Evolutionary conservation across 1,140 invertebrate genomes (phyloP).

Genomic region (Atta colombica): DNA sequence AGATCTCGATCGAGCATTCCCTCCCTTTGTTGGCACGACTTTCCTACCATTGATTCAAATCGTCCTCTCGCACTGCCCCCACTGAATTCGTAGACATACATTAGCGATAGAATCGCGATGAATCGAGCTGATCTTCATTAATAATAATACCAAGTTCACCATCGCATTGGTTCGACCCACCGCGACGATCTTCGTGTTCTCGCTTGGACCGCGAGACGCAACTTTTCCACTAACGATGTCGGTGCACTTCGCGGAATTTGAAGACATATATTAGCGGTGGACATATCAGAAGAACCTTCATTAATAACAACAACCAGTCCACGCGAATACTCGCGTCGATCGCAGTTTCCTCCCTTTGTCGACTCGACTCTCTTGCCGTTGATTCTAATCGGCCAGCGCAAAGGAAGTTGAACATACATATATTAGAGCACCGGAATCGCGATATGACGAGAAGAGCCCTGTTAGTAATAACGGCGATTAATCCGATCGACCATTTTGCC

Average conservation of each 20-base stretch:
- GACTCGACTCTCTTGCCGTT: constrained; percentile 24
- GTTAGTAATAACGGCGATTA: constrained; percentile 58
- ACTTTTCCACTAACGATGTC: constrained; percentile 27
- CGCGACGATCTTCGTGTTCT: constrained; percentile 19
- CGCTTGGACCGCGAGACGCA: constrained; percentile 13
- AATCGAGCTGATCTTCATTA: constrained; percentile 66
- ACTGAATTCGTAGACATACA: constrained; percentile 43
- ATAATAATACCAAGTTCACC: constrained; percentile 72
- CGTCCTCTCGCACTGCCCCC: constrained; percentile 22
- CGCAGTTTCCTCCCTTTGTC: constrained; percentile 52
- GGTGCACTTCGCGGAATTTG: constrained; percentile 54
- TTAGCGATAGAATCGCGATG: constrained; percentile 45
- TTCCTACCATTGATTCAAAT: constrained; percentile 53
- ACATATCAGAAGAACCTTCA: constrained; percentile 68
- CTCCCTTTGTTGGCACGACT: constrained; percentile 56
- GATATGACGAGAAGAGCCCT: constrained; percentile 38
- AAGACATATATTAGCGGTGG: constrained; percentile 75
- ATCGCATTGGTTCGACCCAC: constrained; percentile 45
- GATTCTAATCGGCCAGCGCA: constrained; percentile 51
- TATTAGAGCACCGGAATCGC: constrained; percentile 48
- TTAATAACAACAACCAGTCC: constrained; percentile 44
- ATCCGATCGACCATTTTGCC: constrained; percentile 24
- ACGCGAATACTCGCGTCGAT: constrained; percentile 1
- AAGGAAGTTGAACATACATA: constrained; percentile 35
- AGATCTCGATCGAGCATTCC: constrained; percentile 36